Base-by-base conservation (phyloP, 2,888 invertebrate species). In the Dasysyrphus tricinctus region DNA sequence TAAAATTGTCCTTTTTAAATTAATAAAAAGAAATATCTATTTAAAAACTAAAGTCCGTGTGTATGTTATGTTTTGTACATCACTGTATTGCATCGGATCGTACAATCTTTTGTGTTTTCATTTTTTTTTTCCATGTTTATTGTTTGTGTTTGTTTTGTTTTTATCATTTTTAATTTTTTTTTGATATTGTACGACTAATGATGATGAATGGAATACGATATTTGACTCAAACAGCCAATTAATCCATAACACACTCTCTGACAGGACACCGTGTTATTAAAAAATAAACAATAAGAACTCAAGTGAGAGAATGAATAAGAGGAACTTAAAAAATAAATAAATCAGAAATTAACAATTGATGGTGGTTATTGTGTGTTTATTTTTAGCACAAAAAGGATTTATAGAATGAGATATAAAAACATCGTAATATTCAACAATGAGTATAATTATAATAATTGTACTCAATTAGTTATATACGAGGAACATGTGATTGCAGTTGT, bases 161-260 rank as follows among this genome's bases (percentile, higher is more conserved):
- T 76, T 75, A 72, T 70, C 24, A 32, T 59, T 57, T 19, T n/a
- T n/a, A n/a, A n/a, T n/a, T n/a, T 74, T 42, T 44, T 63, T 19
- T 70, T 75, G 16, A 6, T 67, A 82, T 67, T 72, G 63, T 85
- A 86, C 86, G 78, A 81, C 80, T 72, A 77, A 73, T 80, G 80
- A 80, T 85, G 80, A 85, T 85, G 85, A 85, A 85, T 85, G 85
- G 80, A 80, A 85, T 77, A 77, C 80, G 80, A 80, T 76, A 80
- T 86, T 78, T 56, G 74, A 85, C 76, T 77, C 49, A 57, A 78
- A 77, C 51, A 78, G 70, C 56, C 81, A 85, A 85, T 85, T 80
- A 84, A 80, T 84, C 79, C 44, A 79, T 24, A 75, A 75, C 32
- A 84, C 84, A 80, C 80, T 70, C 80, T 70, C 74, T 67, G 59